Evolutionary conservation across 2,888 invertebrate species (phyloP).

Genomic region (Argyra leucocephala): DNA sequence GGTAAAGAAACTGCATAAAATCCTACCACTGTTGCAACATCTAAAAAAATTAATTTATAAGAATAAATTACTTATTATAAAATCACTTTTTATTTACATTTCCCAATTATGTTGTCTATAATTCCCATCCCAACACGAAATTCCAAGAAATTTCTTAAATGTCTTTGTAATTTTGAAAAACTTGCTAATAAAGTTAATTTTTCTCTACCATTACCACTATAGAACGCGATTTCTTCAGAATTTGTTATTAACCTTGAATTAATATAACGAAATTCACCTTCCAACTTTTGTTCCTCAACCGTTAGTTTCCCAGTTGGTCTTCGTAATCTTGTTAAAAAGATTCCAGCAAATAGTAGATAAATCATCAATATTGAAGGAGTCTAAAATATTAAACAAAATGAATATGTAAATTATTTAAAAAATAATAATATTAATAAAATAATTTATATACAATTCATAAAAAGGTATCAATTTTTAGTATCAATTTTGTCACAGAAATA

Average conservation of each 20-base stretch:
- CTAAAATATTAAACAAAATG: constrained; percentile 41
- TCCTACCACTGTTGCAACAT: constrained; percentile 91
- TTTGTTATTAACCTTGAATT: constrained; percentile 94
- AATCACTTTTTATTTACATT: constrained; percentile 56
- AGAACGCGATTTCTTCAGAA: constrained; percentile 74
- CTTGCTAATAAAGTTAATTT: constrained; percentile 77
- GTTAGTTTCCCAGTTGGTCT: constrained; percentile 81
- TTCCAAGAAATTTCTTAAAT: constrained; percentile 76
- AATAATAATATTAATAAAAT: not conserved
- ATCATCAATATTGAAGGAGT: constrained; percentile 82
- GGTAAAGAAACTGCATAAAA: constrained; percentile 92
- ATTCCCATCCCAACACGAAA: constrained; percentile 89
- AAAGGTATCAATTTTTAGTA: not conserved
- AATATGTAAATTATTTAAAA: not conserved
- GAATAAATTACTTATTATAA: constrained; percentile 14
- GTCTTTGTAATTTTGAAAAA: constrained; percentile 77
- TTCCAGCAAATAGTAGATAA: constrained; percentile 79
- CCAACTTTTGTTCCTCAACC: constrained; percentile 89
- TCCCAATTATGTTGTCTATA: constrained; percentile 90
- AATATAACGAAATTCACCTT: constrained; percentile 95
- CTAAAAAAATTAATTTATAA: constrained; percentile 51
- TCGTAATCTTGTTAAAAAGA: constrained; percentile 74
- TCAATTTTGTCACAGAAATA: not conserved
- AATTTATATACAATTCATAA: not conserved
- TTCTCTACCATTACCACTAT: constrained; percentile 76